Conservation (phyloP, 1,140 invertebrate species). For the Zaprionus davidi region DNA sequence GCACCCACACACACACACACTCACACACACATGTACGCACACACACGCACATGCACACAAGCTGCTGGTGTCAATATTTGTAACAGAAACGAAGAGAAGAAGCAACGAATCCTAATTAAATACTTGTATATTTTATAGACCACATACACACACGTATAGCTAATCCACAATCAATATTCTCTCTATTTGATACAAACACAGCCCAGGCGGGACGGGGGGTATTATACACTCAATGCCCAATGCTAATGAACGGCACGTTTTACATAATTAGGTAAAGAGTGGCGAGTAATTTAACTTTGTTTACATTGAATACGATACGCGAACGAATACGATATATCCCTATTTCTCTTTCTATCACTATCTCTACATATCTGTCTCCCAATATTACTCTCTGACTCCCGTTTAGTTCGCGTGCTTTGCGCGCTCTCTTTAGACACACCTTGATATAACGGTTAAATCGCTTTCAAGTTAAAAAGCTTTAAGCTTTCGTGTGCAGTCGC, state of each 20-base stretch:
- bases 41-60: constrained; percentile 6
- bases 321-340: constrained; percentile 14
- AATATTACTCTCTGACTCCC: constrained; percentile 2
- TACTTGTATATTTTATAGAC: constrained; percentile 7
- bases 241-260: constrained; percentile 84
- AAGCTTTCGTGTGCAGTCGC: constrained; percentile 28
- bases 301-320: constrained; percentile 25
- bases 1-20: constrained; percentile 5
- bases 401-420: constrained; percentile 26
- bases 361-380: constrained; percentile 17
- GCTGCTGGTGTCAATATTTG: constrained; percentile 34
- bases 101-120: constrained; percentile 1
- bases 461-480: constrained; percentile 15
- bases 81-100: background rate
- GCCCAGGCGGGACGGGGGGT: constrained; percentile 80
- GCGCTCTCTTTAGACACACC: constrained; percentile 19
- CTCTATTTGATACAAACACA: constrained; percentile 64
- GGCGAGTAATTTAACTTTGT: constrained; percentile 41
- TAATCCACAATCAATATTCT: constrained; percentile 62
- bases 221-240: constrained; percentile 82
- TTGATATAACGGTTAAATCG: background rate
- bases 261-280: constrained; percentile 83
- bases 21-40: background rate
- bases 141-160: constrained; percentile 23
- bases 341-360: constrained; percentile 11